Evolutionary conservation across 2,113 vertebrate genomes (phyloP), one percentile per base, ranked within the genome.

Genomic region (Xiphophorus hellerii): DNA sequence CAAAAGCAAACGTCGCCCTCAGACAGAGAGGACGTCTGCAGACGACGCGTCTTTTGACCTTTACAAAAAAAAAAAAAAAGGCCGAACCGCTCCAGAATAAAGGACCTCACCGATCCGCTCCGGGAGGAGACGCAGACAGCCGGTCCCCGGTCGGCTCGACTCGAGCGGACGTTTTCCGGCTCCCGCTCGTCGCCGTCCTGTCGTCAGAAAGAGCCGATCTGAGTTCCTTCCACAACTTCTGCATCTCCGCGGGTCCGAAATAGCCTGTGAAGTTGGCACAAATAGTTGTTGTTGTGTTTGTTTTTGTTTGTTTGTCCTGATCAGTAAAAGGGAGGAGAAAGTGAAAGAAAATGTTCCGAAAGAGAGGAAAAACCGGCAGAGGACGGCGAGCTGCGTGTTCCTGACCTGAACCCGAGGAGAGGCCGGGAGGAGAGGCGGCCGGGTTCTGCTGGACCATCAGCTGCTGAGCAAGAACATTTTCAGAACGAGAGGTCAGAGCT

Each of bases 171-270:
- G 86, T 89, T 93, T 92, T 94, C 92, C 94, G 66, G 20, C n/a
- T 39, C 13, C 15, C 28, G 27, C 69, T 85, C 3, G 9, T 33
- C 3, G 51, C 2, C 39, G 28, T 64, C 77, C 90, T 82, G 9
- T 81, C 77, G 29, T 83, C 84, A 3, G 14, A 30, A 25, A 44
- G 2, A 60, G 93, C 94, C 73, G 93, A 94, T 86, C 94, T 96
- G 91, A 97, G 95, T 93, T 97, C 96, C 93, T 96, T 96, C 96
- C 96, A 97, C 87, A 97, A 92, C 89, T 96, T 96, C 93, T 96
- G 96, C 89, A 96, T 95, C 91, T 97, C 96, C 87, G 95, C 96
- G 74, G 94, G 93, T 82, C 95, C 96, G 92, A 73, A 44, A 48
- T 1, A 48, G 44, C 44, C 44, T 17, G 17, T 37, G 20, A 20